Evolutionary conservation across 1,140 invertebrate genomes (phyloP).

Genomic region (Anastatus disparis): DNA sequence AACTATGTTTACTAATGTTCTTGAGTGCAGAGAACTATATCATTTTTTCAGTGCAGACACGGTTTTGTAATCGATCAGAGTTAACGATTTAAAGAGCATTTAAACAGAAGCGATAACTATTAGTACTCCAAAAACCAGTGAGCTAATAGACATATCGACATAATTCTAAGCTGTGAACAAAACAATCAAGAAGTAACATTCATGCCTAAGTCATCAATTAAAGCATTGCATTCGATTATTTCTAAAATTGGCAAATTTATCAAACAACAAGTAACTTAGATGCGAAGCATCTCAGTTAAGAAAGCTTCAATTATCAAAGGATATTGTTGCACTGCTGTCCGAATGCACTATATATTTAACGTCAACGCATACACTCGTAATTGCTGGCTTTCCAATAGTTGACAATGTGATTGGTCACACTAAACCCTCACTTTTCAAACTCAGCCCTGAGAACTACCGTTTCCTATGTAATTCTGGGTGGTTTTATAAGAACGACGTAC

Average conservation of each 20-base stretch:
- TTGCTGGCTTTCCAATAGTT: conserved; percentile 20
- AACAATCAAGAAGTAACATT: conserved; percentile 1
- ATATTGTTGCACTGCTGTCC: not conserved
- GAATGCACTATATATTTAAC: not conserved
- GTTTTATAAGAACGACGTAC: not conserved
- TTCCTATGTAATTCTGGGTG: not conserved
- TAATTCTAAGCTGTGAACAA: not conserved
- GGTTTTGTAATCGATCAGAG: no score
- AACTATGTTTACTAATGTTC: no score
- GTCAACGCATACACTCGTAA: not conserved
- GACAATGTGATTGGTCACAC: conserved; percentile 30
- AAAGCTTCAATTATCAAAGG: conserved; percentile 1
- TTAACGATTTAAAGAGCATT: not conserved
- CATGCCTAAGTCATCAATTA: not conserved
- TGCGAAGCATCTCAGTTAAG: not conserved
- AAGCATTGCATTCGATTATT: not conserved
- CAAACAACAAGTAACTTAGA: no score
- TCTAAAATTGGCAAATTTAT: conserved; percentile 1
- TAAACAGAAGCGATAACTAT: conserved; percentile 8
- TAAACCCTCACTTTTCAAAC: not conserved
- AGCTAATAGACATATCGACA: not conserved
- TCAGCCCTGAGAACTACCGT: not conserved
- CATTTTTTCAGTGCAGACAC: no score
- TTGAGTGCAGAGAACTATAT: no score
- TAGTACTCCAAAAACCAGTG: no score